Evolutionary conservation across 2,113 vertebrate species (phyloP).

Genomic region (Hylia prasina): DNA sequence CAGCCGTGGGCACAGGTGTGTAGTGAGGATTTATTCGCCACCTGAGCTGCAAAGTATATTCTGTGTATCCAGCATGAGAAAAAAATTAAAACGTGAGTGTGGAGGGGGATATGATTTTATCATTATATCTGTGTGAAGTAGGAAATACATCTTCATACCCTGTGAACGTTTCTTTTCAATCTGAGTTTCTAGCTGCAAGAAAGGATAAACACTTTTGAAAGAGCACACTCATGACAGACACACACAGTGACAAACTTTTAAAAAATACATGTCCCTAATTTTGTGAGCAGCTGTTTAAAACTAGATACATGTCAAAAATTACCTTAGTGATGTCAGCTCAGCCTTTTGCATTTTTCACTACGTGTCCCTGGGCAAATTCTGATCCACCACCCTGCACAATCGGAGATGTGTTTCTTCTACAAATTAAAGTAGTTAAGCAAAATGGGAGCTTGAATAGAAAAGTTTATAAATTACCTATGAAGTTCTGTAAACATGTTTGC

Average conservation of each 20-base stretch:
- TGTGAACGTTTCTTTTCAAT: not conserved
- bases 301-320: conserved; percentile 43
- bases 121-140: not conserved
- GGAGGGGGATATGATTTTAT: not conserved
- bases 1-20: not conserved
- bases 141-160: not conserved
- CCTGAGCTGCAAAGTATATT: not conserved
- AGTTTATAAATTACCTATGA: conserved; percentile 77
- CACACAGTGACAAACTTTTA: conserved; percentile 32
- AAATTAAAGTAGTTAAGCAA: conserved; percentile 69
- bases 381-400: conserved; percentile 4
- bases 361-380: conserved; percentile 40
- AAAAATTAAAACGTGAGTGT: not conserved
- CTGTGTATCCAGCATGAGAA: not conserved
- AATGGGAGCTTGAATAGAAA: conserved; percentile 13
- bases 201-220: not conserved
- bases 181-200: not conserved
- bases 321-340: conserved; percentile 24
- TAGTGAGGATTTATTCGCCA: not conserved
- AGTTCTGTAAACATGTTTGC: conserved; percentile 66
- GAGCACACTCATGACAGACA: conserved; percentile 15
- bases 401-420: conserved; percentile 15
- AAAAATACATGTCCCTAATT: conserved; percentile 56
- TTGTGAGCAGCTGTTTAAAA: conserved; percentile 60
- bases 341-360: conserved; percentile 61